Evolutionary conservation across 2,888 invertebrate species (phyloP), one percentile per base, ranked within the genome.

Genomic region (Drosophila neonasuta): DNA sequence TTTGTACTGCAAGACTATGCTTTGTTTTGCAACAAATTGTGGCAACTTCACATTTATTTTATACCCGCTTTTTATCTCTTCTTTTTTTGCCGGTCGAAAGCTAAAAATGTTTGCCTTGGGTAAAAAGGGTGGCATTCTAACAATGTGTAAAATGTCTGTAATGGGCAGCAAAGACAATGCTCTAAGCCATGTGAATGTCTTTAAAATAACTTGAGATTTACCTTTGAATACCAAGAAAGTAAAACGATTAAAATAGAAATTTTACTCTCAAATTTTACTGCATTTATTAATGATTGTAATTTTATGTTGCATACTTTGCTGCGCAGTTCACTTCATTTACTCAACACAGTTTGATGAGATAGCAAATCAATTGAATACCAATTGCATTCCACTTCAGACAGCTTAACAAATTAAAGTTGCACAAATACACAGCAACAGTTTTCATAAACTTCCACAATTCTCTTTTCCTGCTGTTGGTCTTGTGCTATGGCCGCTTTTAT

Each of bases 1-100:
- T 55, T 48, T 17, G 39, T 24, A 36, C 15, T 44, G 45, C 39
- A 60, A 76, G 76, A 68, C 64, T 54, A 56, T 76, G 68, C 59
- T 68, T 71, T 75, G 77, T 75, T 71, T 63, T 68, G 54, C 65
- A 68, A 68, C 77, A 75, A 76, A 76, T 76, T 75, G 77, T 54
- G 61, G 68, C 60, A 51, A 48, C 50, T 68, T 66, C 54, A 52
- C 61, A 67, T 60, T 76, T 58, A 48, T 59, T 56, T 60, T 57
- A 61, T 52, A 24, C 45, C 15, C 30, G 36, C n/a, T 36, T 44
- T 49, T 48, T 55, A 55, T 36, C 45, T 48, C 64, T 64, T 49
- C 55, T 46, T 56, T 71, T 61, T 61, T 57, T 50, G 63, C 5
- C 6, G 24, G 24, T 24, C n/a, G 6, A 30, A 54, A 63, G 36